Percentiles rank a stretch among this genome's conserved stretches.
Conservation (phyloP, 1,140 invertebrate species). For the Listronotus bonariensis region DNA sequence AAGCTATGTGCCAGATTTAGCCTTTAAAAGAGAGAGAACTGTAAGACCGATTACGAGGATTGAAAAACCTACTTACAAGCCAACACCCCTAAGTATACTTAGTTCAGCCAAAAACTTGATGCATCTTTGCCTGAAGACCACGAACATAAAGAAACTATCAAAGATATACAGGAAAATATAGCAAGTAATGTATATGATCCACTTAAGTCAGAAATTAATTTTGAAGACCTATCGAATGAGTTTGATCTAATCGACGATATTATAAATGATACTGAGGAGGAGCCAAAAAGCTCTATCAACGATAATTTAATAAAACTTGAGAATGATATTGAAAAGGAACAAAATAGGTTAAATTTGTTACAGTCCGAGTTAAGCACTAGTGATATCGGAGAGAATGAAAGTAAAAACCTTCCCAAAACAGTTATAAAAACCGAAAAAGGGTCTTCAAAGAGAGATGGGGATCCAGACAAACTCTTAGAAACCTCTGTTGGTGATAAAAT, state of each 20-base stretch:
- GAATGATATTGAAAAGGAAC: constrained; percentile 12
- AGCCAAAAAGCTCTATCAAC: constrained; percentile 11
- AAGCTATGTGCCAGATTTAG: constrained; percentile 53
- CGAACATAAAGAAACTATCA: constrained; percentile 38
- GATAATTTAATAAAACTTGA: constrained; percentile 14
- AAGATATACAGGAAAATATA: constrained; percentile 45
- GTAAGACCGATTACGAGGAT: constrained; percentile 39
- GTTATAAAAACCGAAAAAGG: constrained; percentile 12
- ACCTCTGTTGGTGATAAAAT: constrained; percentile 4
- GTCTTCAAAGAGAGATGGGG: neutral
- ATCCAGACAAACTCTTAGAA: neutral
- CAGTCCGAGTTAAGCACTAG: constrained; percentile 20
- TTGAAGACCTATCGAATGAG: constrained; percentile 55
- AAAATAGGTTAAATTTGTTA: constrained; percentile 12
- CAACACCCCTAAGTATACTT: constrained; percentile 52
- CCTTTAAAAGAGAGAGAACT: constrained; percentile 42
- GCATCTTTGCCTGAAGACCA: constrained; percentile 25
- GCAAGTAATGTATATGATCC: constrained; percentile 45
- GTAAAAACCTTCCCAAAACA: constrained; percentile 3
- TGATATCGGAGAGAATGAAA: constrained; percentile 11
- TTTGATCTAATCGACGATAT: constrained; percentile 55
- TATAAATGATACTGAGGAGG: constrained; percentile 36
- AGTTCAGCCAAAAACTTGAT: constrained; percentile 39
- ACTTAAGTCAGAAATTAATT: constrained; percentile 44
- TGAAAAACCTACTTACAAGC: constrained; percentile 51